Percentiles rank a stretch among this genome's conserved stretches.
Conservation (phyloP, 2,113 vertebrate species). For the Glaucomys volans region DNA sequence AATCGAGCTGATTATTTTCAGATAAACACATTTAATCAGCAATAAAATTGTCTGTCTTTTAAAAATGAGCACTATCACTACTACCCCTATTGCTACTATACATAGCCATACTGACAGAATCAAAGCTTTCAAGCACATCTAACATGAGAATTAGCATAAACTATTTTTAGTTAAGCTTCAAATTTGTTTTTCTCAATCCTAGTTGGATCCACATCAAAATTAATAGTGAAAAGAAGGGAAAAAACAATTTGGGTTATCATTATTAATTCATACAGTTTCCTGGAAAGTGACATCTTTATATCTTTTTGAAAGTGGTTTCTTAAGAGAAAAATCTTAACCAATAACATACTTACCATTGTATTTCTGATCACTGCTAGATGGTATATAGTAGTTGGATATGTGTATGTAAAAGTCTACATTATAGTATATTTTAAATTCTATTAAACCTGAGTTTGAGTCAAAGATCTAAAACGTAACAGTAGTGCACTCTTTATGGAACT, state of each 20-base stretch:
- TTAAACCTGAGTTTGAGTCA: not conserved
- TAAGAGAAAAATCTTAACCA: not conserved
- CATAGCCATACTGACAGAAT: not conserved
- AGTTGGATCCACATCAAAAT: not conserved
- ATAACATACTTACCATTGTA: not conserved
- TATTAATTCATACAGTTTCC: not conserved
- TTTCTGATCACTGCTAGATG: not conserved
- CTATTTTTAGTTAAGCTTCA: conserved; percentile 6
- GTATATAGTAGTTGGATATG: not conserved
- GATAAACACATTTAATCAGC: not conserved
- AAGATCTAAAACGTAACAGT: not conserved
- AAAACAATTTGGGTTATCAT: not conserved
- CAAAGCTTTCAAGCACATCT: not conserved
- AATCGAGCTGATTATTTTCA: not conserved
- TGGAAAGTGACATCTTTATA: not conserved
- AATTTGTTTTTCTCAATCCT: not conserved
- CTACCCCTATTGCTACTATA: not conserved
- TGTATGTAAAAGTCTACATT: too few species aligned
- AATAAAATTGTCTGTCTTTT: not conserved
- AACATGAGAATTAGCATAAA: not conserved
- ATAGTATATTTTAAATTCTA: not conserved
- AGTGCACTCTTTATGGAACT: not conserved
- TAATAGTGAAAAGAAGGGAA: not conserved
- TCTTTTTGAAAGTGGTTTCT: not conserved
- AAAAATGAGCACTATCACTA: not conserved